Conservation (phyloP, 2,888 invertebrate genomes). For the Pterostichus niger region DNA sequence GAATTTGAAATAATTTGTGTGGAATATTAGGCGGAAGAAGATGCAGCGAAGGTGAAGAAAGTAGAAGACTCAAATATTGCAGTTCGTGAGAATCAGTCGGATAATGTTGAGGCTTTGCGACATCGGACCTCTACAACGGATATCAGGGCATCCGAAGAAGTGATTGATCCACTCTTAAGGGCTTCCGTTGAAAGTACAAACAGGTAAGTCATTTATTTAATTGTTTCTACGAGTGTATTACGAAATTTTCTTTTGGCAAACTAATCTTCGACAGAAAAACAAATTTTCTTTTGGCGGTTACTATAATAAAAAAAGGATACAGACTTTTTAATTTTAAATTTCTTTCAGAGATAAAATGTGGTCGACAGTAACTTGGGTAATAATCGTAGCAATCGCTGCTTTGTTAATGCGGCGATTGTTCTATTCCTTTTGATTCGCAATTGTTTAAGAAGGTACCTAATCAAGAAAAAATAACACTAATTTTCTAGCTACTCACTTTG, state of each 20-base stretch:
- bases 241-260: background rate
- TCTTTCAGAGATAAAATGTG: conserved; percentile 78
- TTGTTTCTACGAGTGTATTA: background rate
- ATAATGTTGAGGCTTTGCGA: conserved; percentile 69
- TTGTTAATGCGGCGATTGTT: conserved; percentile 78
- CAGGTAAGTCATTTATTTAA: conserved; percentile 72
- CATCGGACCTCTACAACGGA: conserved; percentile 71
- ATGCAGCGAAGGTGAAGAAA: conserved; percentile 71
- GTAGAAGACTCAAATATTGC: conserved; percentile 70
- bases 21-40: conserved; percentile 74
- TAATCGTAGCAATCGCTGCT: conserved; percentile 77
- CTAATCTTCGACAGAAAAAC: no score
- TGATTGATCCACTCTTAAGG: conserved; percentile 70
- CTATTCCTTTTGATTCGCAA: conserved; percentile 68
- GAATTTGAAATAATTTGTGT: background rate
- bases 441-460: background rate
- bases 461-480: background rate
- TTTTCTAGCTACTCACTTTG: conserved; percentile 23
- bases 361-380: conserved; percentile 77
- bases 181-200: conserved; percentile 74
- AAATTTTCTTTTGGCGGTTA: background rate
- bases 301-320: background rate
- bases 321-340: conserved; percentile 67
- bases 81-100: conserved; percentile 66
- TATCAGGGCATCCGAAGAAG: conserved; percentile 19